A percentile compares a stretch with the other conserved stretches of the same genome.
These are phyloP conservation scores for Sorex fumeus DNA, from an alignment of 2,113 vertebrate genomes.

Conservation along the genomic window DNA sequence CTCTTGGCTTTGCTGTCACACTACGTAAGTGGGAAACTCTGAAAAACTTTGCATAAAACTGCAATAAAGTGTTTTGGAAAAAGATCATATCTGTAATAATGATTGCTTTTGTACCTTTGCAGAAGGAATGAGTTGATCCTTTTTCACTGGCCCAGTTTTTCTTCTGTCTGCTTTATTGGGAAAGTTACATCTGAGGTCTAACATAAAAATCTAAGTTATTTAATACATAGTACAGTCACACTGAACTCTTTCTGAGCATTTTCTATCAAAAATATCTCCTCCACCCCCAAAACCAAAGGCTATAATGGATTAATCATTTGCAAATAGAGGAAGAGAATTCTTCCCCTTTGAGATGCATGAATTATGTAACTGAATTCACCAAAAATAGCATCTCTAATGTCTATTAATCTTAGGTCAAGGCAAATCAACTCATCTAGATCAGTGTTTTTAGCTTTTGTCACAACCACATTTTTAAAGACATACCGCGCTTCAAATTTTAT, in stretches of 20 bases:
- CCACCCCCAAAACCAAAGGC: not conserved
- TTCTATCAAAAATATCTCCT: not conserved
- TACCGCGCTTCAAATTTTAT: constrained; percentile 8
- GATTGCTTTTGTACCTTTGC: constrained; percentile 39
- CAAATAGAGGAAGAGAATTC: not conserved
- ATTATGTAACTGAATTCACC: constrained; percentile 44
- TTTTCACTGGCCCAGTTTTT: constrained; percentile 25
- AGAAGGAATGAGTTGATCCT: not conserved
- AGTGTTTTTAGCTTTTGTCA: constrained; percentile 59
- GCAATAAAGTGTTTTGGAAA: constrained; percentile 57
- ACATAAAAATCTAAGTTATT: constrained; percentile 30
- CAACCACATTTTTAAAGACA: constrained; percentile 62
- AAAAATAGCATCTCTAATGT: constrained; percentile 42
- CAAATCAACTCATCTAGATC: constrained; percentile 54
- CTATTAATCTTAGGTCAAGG: constrained; percentile 18
- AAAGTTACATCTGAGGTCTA: constrained; percentile 32
- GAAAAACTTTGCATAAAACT: constrained; percentile 18
- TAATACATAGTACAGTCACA: constrained; percentile 14
- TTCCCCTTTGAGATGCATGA: constrained; percentile 9
- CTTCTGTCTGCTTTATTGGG: constrained; percentile 42
- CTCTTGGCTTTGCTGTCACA: constrained; percentile 35
- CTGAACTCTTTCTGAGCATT: not conserved
- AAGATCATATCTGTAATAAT: constrained; percentile 30
- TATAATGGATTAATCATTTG: not conserved
- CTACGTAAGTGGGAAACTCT: not conserved